These are phyloP conservation scores for Eubucco bourcierii DNA, from an alignment of 2,113 vertebrate genomes.

Conservation along the genomic window DNA sequence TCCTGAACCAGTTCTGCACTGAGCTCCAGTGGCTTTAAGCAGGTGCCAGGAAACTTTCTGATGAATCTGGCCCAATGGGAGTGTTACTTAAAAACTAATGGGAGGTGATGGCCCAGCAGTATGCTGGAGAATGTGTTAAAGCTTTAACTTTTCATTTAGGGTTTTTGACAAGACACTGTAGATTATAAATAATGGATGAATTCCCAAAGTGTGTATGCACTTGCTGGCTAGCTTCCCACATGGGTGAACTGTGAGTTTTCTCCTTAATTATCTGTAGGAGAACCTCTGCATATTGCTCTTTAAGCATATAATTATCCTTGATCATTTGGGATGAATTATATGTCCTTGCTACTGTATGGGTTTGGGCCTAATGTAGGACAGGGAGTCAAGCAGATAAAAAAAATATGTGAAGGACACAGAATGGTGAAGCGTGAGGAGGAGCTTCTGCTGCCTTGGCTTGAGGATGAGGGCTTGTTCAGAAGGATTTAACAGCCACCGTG, in stretches of 20 bases:
- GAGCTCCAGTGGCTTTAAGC: not conserved
- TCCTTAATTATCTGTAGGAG: constrained; percentile 69
- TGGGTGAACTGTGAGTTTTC: constrained; percentile 56
- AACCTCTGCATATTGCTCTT: constrained; percentile 69
- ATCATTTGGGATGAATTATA: constrained; percentile 73
- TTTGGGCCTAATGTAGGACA: constrained; percentile 58
- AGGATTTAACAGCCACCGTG: constrained; percentile 5
- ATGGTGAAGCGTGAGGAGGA: not conserved
- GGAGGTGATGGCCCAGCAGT: constrained; percentile 21
- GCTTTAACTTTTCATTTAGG: constrained; percentile 39
- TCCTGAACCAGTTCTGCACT: not conserved
- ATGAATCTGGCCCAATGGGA: not conserved
- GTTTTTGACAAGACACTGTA: constrained; percentile 20
- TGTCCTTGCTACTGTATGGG: constrained; percentile 48
- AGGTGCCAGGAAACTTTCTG: not conserved
- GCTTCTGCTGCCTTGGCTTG: not conserved
- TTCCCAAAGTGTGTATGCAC: constrained; percentile 54
- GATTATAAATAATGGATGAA: constrained; percentile 63
- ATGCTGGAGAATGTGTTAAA: not conserved
- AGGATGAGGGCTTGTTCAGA: not conserved
- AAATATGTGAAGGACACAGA: constrained; percentile 54
- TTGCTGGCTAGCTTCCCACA: constrained; percentile 66
- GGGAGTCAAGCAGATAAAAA: constrained; percentile 57
- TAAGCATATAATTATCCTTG: constrained; percentile 73
- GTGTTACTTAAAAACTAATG: constrained; percentile 23